Conservation (phyloP, 1,140 invertebrate species). For the Zeugodacus cucurbitae region DNA sequence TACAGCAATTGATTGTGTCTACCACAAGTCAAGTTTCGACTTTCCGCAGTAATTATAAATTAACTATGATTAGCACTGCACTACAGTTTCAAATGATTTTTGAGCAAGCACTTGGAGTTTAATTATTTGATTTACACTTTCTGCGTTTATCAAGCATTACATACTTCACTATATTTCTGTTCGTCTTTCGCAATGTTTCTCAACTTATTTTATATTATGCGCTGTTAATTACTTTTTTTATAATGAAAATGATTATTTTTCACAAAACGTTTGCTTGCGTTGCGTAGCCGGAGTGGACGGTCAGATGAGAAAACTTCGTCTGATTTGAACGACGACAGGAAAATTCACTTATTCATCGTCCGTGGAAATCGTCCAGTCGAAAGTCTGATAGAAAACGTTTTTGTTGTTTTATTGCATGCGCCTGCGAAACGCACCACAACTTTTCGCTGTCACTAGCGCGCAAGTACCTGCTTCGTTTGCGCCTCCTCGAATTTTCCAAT, state of each 20-base stretch:
- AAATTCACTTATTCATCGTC: neutral
- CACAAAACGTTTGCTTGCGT: neutral
- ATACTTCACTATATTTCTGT: neutral
- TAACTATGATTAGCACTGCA: neutral
- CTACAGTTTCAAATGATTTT: neutral
- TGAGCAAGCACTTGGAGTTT: neutral
- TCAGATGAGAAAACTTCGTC: constrained; percentile 26
- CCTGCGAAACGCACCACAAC: neutral
- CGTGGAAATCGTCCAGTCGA: neutral
- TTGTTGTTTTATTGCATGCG: neutral
- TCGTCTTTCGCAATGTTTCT: neutral
- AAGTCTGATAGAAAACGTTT: neutral
- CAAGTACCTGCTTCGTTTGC: neutral
- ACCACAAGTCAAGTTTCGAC: neutral
- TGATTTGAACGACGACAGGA: neutral
- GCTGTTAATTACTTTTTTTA: neutral
- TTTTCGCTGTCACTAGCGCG: neutral
- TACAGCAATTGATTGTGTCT: neutral
- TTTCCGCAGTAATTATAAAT: neutral
- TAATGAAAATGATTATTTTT: neutral
- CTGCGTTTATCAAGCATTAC: neutral
- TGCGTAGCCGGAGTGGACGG: neutral
- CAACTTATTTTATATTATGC: neutral
- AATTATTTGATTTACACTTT: neutral
- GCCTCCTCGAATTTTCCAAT: neutral